phyloP scores from a whole-genome alignment of 2,797 vertebrate genomes.

The Streptopelia turtur region DNA sequence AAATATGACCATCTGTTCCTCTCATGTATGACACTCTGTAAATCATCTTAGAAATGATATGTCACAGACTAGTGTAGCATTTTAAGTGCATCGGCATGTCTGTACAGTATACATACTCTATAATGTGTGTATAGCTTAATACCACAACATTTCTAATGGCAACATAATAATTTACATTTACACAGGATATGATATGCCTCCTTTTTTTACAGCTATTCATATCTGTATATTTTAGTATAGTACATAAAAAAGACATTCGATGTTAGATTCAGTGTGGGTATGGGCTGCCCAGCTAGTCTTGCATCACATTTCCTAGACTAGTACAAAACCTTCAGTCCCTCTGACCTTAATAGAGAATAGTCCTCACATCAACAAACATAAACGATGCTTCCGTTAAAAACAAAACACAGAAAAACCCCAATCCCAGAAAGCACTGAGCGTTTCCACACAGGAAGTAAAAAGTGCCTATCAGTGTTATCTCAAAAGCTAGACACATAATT shows the following conservation, averaged over 20 bases:
- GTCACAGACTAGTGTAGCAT: background rate
- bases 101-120: background rate
- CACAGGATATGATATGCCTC: background rate
- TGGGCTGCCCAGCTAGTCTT: background rate
- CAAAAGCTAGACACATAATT: constrained; percentile 29
- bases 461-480: background rate
- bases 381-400: background rate
- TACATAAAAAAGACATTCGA: rapidly evolving
- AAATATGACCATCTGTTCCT: background rate
- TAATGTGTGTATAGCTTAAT: background rate
- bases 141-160: background rate
- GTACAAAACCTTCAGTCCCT: background rate
- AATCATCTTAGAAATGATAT: background rate
- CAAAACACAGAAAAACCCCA: background rate
- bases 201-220: background rate
- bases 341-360: background rate
- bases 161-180: background rate
- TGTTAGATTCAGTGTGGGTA: background rate
- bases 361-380: background rate
- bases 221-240: background rate
- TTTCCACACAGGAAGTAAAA: constrained; percentile 49
- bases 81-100: background rate
- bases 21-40: background rate
- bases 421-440: constrained; percentile 3
- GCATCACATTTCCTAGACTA: background rate